Percentiles rank a stretch among this genome's conserved stretches.
Conservation (phyloP, 2,113 vertebrate species). For the Zosterops hypoxanthus region DNA sequence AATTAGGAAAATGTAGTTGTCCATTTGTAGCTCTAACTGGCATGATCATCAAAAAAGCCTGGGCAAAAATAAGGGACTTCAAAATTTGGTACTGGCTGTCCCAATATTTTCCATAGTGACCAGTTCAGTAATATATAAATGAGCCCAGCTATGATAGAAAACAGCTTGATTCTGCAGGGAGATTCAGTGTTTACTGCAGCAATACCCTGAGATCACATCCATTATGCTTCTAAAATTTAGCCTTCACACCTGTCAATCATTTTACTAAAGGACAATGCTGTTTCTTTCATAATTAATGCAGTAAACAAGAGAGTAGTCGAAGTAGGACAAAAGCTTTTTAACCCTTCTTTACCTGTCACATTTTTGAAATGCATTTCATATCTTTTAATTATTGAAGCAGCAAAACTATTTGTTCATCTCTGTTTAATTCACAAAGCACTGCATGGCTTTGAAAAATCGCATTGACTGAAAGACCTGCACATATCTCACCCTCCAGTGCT, state of each 20-base stretch:
- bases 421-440: not conserved
- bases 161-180: not conserved
- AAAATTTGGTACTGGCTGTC: not conserved
- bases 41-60: not conserved
- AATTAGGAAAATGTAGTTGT: slow-evolving; percentile 1
- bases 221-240: not conserved
- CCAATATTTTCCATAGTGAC: not conserved
- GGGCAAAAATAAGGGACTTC: not conserved
- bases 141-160: not conserved
- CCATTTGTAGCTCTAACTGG: not conserved
- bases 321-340: not conserved
- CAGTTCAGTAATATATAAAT: not conserved
- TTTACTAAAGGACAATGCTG: not conserved
- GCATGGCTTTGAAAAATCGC: not conserved
- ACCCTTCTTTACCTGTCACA: not conserved
- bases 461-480: not conserved
- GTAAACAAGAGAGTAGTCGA: not conserved
- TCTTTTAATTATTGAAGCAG: not conserved
- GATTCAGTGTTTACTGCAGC: not conserved
- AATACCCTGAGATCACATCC: not conserved
- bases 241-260: not conserved
- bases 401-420: not conserved
- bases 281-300: not conserved
- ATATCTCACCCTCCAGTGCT: not conserved
- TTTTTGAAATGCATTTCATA: not conserved